Percentiles rank a stretch among this genome's conserved stretches.
These are phyloP conservation scores for Salvelinus namaycush DNA, from an alignment of 2,113 vertebrate species.

Conservation along the genomic window DNA sequence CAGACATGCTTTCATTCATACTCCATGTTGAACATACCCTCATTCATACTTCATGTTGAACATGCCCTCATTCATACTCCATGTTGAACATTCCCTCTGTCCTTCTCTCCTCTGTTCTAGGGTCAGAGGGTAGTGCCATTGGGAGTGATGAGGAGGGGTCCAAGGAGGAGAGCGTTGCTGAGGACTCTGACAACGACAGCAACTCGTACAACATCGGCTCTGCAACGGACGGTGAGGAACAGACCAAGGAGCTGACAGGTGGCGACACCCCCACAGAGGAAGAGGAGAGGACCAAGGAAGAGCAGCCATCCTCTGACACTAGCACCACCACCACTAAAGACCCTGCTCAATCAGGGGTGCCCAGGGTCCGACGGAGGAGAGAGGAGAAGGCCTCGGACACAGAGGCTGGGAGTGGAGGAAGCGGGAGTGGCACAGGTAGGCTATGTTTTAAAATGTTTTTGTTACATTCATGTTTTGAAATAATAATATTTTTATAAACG, in stretches of 20 bases:
- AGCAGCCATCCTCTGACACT: constrained; percentile 78
- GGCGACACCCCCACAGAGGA: constrained; percentile 78
- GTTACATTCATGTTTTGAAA: too few relatives aligned
- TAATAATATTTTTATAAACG: too few relatives aligned
- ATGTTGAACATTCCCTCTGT: neutral
- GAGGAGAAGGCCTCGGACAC: constrained; percentile 73
- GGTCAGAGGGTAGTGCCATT: constrained; percentile 93
- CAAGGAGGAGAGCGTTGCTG: constrained; percentile 88
- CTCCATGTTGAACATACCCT: neutral
- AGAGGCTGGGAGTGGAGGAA: constrained; percentile 56
- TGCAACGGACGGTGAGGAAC: constrained; percentile 79
- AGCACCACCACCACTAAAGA: constrained; percentile 81
- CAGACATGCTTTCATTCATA: neutral
- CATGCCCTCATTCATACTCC: too few relatives aligned
- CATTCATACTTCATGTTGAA: too few relatives aligned
- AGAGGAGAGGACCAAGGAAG: constrained; percentile 68
- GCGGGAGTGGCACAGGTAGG: constrained; percentile 1
- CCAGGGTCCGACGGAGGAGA: constrained; percentile 66
- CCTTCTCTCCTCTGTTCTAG: constrained; percentile 55
- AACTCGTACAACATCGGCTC: constrained; percentile 85
- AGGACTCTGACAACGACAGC: constrained; percentile 76
- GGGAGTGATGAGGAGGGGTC: constrained; percentile 93
- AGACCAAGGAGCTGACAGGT: constrained; percentile 69
- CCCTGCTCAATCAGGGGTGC: constrained; percentile 49
- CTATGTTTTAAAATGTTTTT: too few relatives aligned